phyloP scores from a whole-genome alignment of 2,113 vertebrate genomes.

The Prinia subflava region DNA sequence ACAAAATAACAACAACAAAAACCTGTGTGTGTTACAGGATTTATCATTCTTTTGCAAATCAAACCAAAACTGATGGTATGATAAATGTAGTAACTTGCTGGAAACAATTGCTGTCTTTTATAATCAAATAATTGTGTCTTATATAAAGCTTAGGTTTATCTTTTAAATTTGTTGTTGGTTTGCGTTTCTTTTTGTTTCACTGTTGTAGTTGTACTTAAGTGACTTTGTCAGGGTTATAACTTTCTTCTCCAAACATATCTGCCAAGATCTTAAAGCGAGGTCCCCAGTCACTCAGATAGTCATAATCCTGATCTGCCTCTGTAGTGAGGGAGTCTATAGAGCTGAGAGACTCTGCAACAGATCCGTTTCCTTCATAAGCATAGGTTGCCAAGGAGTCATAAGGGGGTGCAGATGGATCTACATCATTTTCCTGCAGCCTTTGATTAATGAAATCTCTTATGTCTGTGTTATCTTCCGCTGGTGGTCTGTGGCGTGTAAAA shows the following conservation, averaged over 20 bases:
- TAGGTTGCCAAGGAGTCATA: conserved; percentile 97
- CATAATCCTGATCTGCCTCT: conserved; percentile 89
- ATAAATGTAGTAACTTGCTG: conserved; percentile 71
- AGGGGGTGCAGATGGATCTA: conserved; percentile 86
- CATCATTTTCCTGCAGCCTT: conserved; percentile 87
- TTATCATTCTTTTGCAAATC: conserved; percentile 39
- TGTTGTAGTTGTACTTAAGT: conserved; percentile 57
- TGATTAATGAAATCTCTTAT: conserved; percentile 92
- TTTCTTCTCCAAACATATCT: conserved; percentile 91
- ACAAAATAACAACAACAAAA: conserved; percentile 63
- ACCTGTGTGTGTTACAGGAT: conserved; percentile 47
- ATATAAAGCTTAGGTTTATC: conserved; percentile 64
- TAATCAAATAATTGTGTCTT: conserved; percentile 53
- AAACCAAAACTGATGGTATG: conserved; percentile 66
- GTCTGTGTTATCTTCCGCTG: conserved; percentile 84
- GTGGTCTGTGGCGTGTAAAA: conserved; percentile 67
- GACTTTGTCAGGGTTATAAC: conserved; percentile 74
- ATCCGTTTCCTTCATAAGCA: conserved; percentile 93
- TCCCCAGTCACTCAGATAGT: conserved; percentile 94
- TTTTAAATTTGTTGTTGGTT: conserved; percentile 30
- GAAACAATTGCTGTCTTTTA: conserved; percentile 54
- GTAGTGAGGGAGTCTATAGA: conserved; percentile 86
- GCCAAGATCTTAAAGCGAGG: conserved; percentile 94
- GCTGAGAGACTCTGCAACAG: conserved; percentile 91
- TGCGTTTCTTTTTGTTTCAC: conserved; percentile 18